Percentiles rank a stretch among this genome's conserved stretches.
Conservation (phyloP, 2,113 vertebrate species). For the Himantopus leucocephalus region DNA sequence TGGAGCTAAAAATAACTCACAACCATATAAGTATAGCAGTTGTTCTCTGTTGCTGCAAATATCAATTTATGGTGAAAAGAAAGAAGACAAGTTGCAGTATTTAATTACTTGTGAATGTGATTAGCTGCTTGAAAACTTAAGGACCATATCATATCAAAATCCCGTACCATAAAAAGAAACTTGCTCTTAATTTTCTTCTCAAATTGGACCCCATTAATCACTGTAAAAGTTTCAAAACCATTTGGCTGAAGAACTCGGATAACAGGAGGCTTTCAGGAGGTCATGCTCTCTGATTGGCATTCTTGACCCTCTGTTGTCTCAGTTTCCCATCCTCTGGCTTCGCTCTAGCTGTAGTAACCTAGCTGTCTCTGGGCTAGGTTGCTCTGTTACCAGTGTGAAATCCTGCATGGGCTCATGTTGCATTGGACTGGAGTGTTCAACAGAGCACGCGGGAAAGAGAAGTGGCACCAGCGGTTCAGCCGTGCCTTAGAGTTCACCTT, state of each 20-base stretch:
- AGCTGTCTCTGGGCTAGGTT: background rate
- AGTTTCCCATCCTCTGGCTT: slow-evolving; percentile 18
- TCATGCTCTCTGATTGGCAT: background rate
- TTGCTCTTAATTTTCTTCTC: slow-evolving; percentile 31
- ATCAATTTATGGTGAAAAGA: slow-evolving; percentile 5
- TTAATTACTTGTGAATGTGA: slow-evolving; percentile 38
- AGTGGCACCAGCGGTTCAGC: background rate
- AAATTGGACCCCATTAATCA: slow-evolving; percentile 33
- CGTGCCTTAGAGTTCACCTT: background rate
- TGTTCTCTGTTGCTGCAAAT: slow-evolving; percentile 7
- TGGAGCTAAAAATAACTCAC: background rate
- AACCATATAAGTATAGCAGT: background rate
- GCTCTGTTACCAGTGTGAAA: background rate
- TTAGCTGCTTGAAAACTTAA: slow-evolving; percentile 14
- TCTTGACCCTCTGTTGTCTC: slow-evolving; percentile 20
- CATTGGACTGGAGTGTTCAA: background rate
- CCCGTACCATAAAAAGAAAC: background rate
- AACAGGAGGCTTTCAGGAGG: slow-evolving; percentile 1
- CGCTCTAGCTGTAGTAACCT: background rate
- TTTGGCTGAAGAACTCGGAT: slow-evolving; percentile 14
- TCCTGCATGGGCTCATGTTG: background rate
- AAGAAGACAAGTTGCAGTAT: background rate
- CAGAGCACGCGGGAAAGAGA: background rate
- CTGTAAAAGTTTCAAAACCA: slow-evolving; percentile 5
- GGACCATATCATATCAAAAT: slow-evolving; percentile 15